These are phyloP conservation scores for Chalcosyrphus nemorum DNA, from an alignment of 2,888 invertebrate genomes.

Conservation along the genomic window DNA sequence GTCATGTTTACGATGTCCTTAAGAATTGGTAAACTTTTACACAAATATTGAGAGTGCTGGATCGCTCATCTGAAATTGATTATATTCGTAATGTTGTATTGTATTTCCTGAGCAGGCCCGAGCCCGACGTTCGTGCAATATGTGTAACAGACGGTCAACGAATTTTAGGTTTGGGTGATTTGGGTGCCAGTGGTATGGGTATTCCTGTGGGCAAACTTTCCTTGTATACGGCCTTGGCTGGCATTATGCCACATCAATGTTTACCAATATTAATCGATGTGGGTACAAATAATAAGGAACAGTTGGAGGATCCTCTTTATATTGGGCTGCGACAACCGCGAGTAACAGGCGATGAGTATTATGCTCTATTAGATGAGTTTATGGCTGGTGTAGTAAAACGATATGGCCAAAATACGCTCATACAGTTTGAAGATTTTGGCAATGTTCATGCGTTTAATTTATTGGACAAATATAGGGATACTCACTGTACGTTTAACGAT, in stretches of 20 bases:
- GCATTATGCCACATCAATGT: conserved; percentile 97
- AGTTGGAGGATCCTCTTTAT: conserved; percentile 96
- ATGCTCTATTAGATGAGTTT: conserved; percentile 97
- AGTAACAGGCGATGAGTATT: conserved; percentile 92
- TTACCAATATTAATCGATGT: conserved; percentile 97
- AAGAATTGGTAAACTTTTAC: conserved; percentile 78
- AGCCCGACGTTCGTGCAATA: conserved; percentile 92
- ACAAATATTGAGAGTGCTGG: not conserved
- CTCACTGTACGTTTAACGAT: conserved; percentile 99
- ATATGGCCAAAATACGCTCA: conserved; percentile 92
- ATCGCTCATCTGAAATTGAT: not conserved
- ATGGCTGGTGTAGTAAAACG: conserved; percentile 95
- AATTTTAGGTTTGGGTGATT: conserved; percentile 97
- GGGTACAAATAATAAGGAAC: conserved; percentile 94
- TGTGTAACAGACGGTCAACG: conserved; percentile 99
- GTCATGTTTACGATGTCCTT: conserved; percentile 93
- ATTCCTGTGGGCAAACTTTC: conserved; percentile 99
- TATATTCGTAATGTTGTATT: not conserved
- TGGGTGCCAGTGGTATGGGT: conserved; percentile 98
- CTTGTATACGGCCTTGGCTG: conserved; percentile 97
- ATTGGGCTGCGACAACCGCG: conserved; percentile 95
- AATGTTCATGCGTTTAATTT: conserved; percentile 98
- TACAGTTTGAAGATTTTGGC: conserved; percentile 98
- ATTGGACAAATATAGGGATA: conserved; percentile 93
- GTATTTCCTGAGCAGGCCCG: conserved; percentile 85